phyloP scores from a whole-genome alignment of 2,888 invertebrate species.

The Andricus curvator region DNA sequence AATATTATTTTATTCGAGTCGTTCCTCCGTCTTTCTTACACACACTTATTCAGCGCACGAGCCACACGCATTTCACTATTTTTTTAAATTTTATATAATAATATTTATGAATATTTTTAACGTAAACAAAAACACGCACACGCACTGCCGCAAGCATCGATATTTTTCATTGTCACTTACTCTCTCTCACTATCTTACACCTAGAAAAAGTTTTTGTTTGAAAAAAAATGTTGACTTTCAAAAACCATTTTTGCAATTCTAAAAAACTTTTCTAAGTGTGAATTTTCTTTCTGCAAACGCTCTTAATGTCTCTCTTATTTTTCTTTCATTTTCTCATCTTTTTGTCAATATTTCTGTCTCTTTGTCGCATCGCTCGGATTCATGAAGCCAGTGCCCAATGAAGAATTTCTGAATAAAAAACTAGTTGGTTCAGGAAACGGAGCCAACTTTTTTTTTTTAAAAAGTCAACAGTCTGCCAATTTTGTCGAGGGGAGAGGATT shows the following conservation, averaged over 20 bases:
- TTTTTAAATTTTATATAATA: background rate
- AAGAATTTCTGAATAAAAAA: background rate
- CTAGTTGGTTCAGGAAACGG: background rate
- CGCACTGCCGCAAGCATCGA: conserved; percentile 41
- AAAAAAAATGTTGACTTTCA: too few relatives aligned
- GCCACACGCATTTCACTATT: conserved; percentile 29
- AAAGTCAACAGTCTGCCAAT: conserved; percentile 30
- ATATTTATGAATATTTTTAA: background rate
- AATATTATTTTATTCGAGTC: conserved; percentile 49
- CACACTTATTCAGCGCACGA: conserved; percentile 42
- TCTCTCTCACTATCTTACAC: conserved; percentile 20
- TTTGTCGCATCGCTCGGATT: conserved; percentile 40
- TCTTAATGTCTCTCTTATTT: conserved; percentile 55
- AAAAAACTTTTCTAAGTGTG: background rate
- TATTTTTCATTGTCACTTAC: conserved; percentile 43
- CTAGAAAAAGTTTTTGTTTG: background rate
- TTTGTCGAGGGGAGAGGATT: background rate
- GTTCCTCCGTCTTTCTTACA: conserved; percentile 47
- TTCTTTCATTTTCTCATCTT: conserved; percentile 44
- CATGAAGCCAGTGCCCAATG: conserved; percentile 41
- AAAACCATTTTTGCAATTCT: background rate
- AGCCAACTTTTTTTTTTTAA: conserved; percentile 12
- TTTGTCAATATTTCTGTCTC: conserved; percentile 3
- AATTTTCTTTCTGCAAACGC: conserved; percentile 52
- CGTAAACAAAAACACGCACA: conserved; percentile 24